Conservation (phyloP, 1,140 invertebrate genomes). For the Papilio dardanus region DNA sequence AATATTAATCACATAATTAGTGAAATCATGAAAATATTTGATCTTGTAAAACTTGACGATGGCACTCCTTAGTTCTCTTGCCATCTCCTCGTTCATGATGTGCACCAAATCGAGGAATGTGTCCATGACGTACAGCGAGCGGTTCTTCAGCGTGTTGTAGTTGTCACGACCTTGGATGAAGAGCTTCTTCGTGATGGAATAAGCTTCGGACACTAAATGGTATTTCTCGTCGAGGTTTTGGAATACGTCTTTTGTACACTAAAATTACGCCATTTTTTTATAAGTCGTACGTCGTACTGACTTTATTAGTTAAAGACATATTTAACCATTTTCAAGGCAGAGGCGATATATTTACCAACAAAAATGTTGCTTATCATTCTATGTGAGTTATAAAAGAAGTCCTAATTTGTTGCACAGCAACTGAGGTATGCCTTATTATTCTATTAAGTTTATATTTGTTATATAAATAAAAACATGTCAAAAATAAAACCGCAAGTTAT, state of each 20-base stretch:
- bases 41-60: conserved; percentile 73
- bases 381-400: too few species aligned
- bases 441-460: too few species aligned
- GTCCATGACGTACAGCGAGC: conserved; percentile 62
- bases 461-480: too few species aligned
- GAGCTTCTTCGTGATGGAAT: conserved; percentile 54
- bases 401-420: too few species aligned
- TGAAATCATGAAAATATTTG: conserved; percentile 72
- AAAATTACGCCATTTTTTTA: too few species aligned
- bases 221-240: conserved; percentile 61
- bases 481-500: too few species aligned
- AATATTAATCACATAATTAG: conserved; percentile 68
- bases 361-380: too few species aligned
- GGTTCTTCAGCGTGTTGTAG: conserved; percentile 61
- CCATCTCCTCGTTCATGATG: conserved; percentile 71
- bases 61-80: conserved; percentile 57
- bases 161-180: conserved; percentile 60
- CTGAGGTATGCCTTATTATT: too few species aligned
- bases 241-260: conserved; percentile 50
- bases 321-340: too few species aligned
- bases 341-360: too few species aligned
- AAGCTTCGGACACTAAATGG: conserved; percentile 64
- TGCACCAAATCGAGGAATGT: conserved; percentile 68
- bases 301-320: too few species aligned
- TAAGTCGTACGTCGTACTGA: too few species aligned